These are phyloP conservation scores for Drosophila sechellia DNA, from an alignment of 1,140 invertebrate genomes.

Conservation along the genomic window DNA sequence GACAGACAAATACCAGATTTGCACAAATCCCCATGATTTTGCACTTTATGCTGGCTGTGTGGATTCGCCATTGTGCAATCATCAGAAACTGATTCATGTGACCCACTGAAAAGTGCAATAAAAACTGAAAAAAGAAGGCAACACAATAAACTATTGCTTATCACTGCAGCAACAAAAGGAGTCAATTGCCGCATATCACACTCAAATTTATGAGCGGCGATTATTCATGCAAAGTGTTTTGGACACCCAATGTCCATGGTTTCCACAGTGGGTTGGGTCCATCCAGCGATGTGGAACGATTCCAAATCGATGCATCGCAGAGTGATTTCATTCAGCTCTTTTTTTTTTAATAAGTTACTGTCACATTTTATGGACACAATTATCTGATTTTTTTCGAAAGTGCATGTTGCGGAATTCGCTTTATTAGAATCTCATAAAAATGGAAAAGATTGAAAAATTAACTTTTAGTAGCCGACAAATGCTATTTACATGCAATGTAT, in stretches of 20 bases:
- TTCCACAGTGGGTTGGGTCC: constrained; percentile 2
- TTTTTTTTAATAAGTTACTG: constrained; percentile 1
- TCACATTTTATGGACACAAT: neutral
- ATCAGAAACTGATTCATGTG: constrained; percentile 60
- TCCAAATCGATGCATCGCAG: constrained; percentile 9
- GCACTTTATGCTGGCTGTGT: constrained; percentile 47
- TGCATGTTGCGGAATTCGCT: neutral
- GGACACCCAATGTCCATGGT: constrained; percentile 6
- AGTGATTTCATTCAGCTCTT: neutral
- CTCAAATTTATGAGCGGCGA: constrained; percentile 58
- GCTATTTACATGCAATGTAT: too few species aligned
- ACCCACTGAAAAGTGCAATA: constrained; percentile 55
- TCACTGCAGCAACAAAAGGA: constrained; percentile 46
- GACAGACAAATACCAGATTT: constrained; percentile 9
- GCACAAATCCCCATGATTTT: constrained; percentile 47
- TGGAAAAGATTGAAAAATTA: neutral
- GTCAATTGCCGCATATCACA: constrained; percentile 49
- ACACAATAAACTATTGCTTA: constrained; percentile 31
- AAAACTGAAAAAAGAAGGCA: constrained; percentile 1
- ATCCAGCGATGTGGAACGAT: constrained; percentile 6
- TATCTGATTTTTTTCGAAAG: neutral
- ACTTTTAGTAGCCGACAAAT: too few species aligned
- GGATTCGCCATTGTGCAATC: constrained; percentile 47
- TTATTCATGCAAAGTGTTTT: constrained; percentile 65
- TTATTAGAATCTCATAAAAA: neutral